Conservation (phyloP, 2,797 vertebrate species). For the Odontamblyopus rebecca region DNA sequence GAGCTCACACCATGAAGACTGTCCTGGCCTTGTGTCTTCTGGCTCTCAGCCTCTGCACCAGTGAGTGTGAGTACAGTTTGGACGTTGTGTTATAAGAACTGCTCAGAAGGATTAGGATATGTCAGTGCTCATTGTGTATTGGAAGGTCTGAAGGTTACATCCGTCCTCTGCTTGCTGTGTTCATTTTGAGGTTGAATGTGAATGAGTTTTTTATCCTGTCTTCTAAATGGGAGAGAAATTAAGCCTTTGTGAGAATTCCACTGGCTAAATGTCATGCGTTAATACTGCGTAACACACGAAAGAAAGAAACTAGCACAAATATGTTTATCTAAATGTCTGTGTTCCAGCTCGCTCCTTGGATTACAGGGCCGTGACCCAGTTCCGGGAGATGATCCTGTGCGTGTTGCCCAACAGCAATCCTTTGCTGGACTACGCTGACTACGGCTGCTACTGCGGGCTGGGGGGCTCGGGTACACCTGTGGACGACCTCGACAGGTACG, state of each 20-base stretch:
- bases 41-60: conserved; percentile 50
- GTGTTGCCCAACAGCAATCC: conserved; percentile 65
- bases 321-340: conserved; percentile 1
- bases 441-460: conserved; percentile 70
- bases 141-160: no score
- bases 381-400: conserved; percentile 68
- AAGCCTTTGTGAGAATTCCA: no score
- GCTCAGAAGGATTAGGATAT: no score
- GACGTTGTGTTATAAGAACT: background rate
- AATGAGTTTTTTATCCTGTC: no score
- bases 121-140: no score
- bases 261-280: no score
- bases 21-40: conserved; percentile 51
- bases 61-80: conserved; percentile 68
- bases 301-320: no score
- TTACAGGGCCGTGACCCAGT: conserved; percentile 62
- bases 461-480: conserved; percentile 70
- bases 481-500: conserved; percentile 69
- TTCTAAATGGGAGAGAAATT: no score
- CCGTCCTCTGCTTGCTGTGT: no score
- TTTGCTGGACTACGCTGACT: conserved; percentile 60
- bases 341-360: conserved; percentile 54
- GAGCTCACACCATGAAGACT: conserved; percentile 55
- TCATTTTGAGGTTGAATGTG: no score
- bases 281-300: no score